Base-by-base conservation (phyloP, 2,888 invertebrate species). In the Sycophila texana region DNA sequence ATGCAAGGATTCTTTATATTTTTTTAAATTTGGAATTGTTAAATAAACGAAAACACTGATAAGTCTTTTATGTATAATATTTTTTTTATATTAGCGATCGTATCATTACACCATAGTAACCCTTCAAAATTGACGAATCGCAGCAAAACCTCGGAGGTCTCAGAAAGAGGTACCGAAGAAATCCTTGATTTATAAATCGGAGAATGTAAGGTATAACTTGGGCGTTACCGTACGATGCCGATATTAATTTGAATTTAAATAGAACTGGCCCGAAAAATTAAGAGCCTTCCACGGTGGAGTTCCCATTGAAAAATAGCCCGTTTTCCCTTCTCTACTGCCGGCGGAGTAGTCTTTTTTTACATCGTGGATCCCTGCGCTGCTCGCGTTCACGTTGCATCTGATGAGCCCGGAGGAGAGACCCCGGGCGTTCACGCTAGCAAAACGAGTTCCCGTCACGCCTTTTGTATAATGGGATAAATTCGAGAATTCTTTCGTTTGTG, bases 191-290 rank as follows among this genome's bases (percentile, higher is more conserved):
- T 82, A 83, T 84, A 83, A 85, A 85, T 86, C 85, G 85, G 81
- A 79, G 49, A n/a, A 73, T 67, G 63, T 49, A 22, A 77, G 81
- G 68, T 73, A 75, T 65, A 51, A 63, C 60, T 47, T 53, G 63
- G 71, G 71, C 79, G 66, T 81, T 74, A 77, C 83, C 18, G 78
- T 81, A 83, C 47, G 4, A 82, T 83, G 84, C 81, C 82, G 82
- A 83, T 84, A 84, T 85, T 84, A 84, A 84, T 85, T 83, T 83
- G 82, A 82, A 84, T 84, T 86, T 84, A 84, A 86, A 84, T 83
- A 82, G 82, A 84, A 84, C 82, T 83, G 81, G 83, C 82, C 76
- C 81, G 83, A 86, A 84, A 84, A 86, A 86, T 85, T 83, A 85
- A 84, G 83, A 84, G 84, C 76, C 85, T 82, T 81, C 77, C 72